Evolutionary conservation across 2,888 invertebrate genomes (phyloP), one percentile per base, ranked within the genome.

Genomic region (Pycnomerus fuliginosus): DNA sequence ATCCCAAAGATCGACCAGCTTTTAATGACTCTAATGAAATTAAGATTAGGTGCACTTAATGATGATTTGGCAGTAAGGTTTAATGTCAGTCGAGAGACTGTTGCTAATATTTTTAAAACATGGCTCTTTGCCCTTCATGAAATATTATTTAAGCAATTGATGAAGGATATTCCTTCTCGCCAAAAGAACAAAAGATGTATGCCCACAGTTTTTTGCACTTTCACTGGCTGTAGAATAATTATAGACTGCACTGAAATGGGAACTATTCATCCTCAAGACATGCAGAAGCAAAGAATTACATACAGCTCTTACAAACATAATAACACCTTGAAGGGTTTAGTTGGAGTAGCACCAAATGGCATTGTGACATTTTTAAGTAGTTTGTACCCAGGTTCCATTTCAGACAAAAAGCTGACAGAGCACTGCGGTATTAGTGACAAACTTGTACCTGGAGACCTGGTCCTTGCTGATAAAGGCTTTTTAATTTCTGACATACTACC

Each of bases 341-440:
- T 62, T 3, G 59, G 53, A n/a, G 53, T 58, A 36, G 60, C 61
- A 13, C 61, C 62, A 16, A 59, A 60, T 53, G 62, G 62, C 2
- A 52, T 57, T 3, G 36, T 60, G 3, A 60, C 58, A 3, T 62
- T 52, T 49, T 43, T 53, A 0, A 58, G 58, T 35, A 38, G 46
- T 7, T 31, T 56, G n/a, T 63, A 56, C 46, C 59, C 59, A 14
- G 62, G 64, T 2, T 53, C 55, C 2, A 47, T 42, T 15, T 60
- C 61, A 1, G 55, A 60, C 34, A 55, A 56, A 47, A n/a, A n/a
- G n/a, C n/a, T n/a, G n/a, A n/a, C n/a, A n/a, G n/a, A n/a, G n/a
- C n/a, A n/a, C n/a, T n/a, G n/a, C n/a, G n/a, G n/a, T n/a, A n/a
- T n/a, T n/a, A n/a, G n/a, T n/a, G n/a, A n/a, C n/a, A n/a, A n/a